These are phyloP conservation scores for Drosophila histrio DNA, from an alignment of 2,888 invertebrate genomes.

Conservation along the genomic window DNA sequence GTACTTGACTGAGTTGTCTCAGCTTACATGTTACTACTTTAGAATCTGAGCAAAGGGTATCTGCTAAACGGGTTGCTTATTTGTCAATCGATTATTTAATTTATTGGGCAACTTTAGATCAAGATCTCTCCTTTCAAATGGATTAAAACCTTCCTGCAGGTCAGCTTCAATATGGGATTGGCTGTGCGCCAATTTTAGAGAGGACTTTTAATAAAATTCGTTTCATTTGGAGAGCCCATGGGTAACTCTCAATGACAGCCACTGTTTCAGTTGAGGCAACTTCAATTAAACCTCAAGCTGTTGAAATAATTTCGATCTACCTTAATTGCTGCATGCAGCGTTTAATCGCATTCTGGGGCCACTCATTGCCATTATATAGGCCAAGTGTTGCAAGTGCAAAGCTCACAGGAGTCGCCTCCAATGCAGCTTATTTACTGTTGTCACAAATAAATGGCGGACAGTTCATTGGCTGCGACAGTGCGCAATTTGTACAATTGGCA, in stretches of 20 bases:
- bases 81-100: too few species aligned
- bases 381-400: constrained; percentile 48
- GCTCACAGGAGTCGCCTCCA: constrained; percentile 26
- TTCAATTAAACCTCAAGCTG: constrained; percentile 1
- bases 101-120: too few species aligned
- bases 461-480: constrained; percentile 66
- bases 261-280: background rate
- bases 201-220: background rate
- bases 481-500: constrained; percentile 57
- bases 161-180: background rate
- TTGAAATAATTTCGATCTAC: background rate
- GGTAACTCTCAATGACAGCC: background rate
- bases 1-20: too few species aligned
- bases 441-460: constrained; percentile 53
- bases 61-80: too few species aligned
- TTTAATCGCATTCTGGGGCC: constrained; percentile 31
- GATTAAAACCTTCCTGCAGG: too few species aligned
- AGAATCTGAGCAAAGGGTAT: too few species aligned
- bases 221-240: too few species aligned
- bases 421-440: constrained; percentile 54
- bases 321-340: constrained; percentile 8
- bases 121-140: too few species aligned
- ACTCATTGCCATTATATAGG: constrained; percentile 1
- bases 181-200: background rate
- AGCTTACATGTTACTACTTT: too few species aligned